A percentile compares a stretch with the other conserved stretches of the same genome.
These are phyloP conservation scores for Apis cerana DNA, from an alignment of 1,140 invertebrate species.

Conservation along the genomic window DNA sequence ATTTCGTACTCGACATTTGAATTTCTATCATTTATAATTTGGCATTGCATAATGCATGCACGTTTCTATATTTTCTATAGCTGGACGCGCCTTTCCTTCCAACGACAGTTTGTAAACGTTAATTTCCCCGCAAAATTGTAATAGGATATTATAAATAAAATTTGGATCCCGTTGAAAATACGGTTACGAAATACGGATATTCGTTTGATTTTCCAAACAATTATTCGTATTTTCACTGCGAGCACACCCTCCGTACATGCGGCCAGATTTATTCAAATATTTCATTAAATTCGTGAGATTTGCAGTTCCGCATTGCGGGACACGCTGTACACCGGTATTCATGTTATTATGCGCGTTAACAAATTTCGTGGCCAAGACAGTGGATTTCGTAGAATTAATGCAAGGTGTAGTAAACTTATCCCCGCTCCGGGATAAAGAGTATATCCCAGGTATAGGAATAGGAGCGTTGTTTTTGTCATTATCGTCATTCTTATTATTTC, in stretches of 20 bases:
- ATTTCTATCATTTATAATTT: neutral
- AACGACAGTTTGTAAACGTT: too few relatives aligned
- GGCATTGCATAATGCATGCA: neutral
- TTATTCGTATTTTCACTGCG: neutral
- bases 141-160: neutral
- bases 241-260: neutral
- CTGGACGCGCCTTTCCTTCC: too few relatives aligned
- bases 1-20: neutral
- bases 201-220: neutral
- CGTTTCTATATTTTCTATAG: too few relatives aligned
- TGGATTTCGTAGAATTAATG: neutral
- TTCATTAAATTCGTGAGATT: neutral
- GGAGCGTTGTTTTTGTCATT: too few relatives aligned
- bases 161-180: neutral
- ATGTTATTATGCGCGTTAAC: neutral
- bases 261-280: neutral
- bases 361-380: neutral
- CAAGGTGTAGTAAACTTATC: neutral
- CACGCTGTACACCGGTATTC: neutral
- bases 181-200: neutral
- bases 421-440: neutral
- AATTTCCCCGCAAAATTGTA: too few relatives aligned
- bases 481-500: too few relatives aligned
- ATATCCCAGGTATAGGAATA: too few relatives aligned
- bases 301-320: neutral